These are phyloP conservation scores for Leucophenga maculata DNA, from an alignment of 2,888 invertebrate genomes.

Conservation along the genomic window DNA sequence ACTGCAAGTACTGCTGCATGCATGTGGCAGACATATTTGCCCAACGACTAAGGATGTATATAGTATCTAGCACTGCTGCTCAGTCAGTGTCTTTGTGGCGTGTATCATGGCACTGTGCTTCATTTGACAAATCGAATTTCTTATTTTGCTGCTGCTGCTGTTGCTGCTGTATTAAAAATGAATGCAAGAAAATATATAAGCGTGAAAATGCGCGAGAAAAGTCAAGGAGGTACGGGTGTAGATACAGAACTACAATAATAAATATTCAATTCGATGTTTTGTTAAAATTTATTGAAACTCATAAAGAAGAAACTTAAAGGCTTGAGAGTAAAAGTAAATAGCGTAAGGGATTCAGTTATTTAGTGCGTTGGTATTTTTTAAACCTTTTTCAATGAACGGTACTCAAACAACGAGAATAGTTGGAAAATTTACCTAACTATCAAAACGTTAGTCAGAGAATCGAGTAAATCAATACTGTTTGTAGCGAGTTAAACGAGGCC, in stretches of 20 bases:
- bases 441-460: no score
- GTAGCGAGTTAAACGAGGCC: no score
- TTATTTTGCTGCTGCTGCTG: conserved; percentile 4
- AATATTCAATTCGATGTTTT: no score
- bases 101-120: conserved; percentile 35
- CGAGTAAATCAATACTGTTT: no score
- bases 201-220: conserved; percentile 7
- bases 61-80: conserved; percentile 26
- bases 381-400: no score
- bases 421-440: no score
- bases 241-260: not conserved
- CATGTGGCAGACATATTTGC: conserved; percentile 51
- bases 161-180: conserved; percentile 22
- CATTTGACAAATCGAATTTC: conserved; percentile 32
- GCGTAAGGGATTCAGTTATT: no score
- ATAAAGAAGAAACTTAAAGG: no score
- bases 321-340: no score
- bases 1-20: conserved; percentile 56
- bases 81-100: not conserved
- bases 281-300: no score
- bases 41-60: not conserved
- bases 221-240: conserved; percentile 15
- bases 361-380: no score
- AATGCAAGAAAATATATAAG: conserved; percentile 15
- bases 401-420: no score